Evolutionary conservation across 2,888 invertebrate genomes (phyloP).

Genomic region (Macrosoma leucophasiata): DNA sequence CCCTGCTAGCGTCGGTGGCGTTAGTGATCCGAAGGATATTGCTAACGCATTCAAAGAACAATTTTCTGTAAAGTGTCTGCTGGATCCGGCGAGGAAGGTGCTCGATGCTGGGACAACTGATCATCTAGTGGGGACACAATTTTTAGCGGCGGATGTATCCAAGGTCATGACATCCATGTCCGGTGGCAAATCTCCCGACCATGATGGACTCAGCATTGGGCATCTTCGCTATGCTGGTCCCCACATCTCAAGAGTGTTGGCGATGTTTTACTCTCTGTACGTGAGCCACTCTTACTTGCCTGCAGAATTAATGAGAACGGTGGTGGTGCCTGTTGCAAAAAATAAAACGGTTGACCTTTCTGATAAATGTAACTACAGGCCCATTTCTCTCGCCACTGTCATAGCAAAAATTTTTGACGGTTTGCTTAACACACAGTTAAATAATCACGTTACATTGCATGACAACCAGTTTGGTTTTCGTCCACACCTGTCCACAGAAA

Average conservation of each 20-base stretch:
- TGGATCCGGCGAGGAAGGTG: constrained; percentile 3
- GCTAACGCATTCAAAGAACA: constrained; percentile 5
- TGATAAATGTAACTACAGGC: constrained; percentile 11
- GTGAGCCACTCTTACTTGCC: constrained; percentile 15
- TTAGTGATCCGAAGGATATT: constrained; percentile 1
- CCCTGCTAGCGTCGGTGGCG: background rate
- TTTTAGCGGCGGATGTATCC: too few relatives aligned
- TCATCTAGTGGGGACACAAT: too few relatives aligned
- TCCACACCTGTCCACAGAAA: constrained; percentile 21
- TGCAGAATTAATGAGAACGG: constrained; percentile 11
- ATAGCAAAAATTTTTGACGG: constrained; percentile 19
- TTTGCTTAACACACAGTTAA: too few relatives aligned
- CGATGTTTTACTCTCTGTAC: constrained; percentile 14
- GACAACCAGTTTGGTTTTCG: constrained; percentile 28
- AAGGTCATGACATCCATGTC: too few relatives aligned
- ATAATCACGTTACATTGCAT: constrained; percentile 17
- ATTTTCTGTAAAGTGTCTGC: too few relatives aligned
- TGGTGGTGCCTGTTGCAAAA: constrained; percentile 5
- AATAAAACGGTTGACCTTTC: background rate
- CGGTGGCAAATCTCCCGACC: constrained; percentile 15
- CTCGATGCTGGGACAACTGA: background rate
- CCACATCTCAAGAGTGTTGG: constrained; percentile 11
- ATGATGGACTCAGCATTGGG: constrained; percentile 21
- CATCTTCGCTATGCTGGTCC: constrained; percentile 13
- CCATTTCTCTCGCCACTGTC: constrained; percentile 25